Evolutionary conservation across 2,113 vertebrate species (phyloP).

Genomic region (Mirounga angustirostris): DNA sequence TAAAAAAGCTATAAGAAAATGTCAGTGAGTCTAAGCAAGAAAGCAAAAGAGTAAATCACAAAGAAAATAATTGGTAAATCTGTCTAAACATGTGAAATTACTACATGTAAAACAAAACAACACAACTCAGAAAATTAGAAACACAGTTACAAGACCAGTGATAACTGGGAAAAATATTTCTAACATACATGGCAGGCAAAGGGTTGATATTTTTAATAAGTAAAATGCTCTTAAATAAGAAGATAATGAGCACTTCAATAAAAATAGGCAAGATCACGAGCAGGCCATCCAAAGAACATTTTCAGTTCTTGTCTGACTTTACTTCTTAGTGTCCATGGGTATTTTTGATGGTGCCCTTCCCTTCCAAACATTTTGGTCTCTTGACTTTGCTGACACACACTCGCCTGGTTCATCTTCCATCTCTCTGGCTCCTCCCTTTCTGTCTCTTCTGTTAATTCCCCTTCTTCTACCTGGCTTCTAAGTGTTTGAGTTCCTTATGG

Average conservation of each 20-base stretch:
- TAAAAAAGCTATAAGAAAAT: not conserved
- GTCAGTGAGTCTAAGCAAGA: not conserved
- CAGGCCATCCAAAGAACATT: not conserved
- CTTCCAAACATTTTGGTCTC: not conserved
- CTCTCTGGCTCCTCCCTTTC: not conserved
- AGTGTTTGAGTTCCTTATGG: not conserved
- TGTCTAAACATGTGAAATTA: not conserved
- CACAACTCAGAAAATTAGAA: not conserved
- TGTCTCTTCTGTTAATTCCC: not conserved
- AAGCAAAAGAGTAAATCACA: not conserved
- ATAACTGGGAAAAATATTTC: not conserved
- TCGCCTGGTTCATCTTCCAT: not conserved
- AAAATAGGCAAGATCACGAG: not conserved
- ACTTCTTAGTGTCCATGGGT: not conserved
- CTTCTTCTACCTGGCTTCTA: not conserved
- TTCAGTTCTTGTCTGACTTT: not conserved
- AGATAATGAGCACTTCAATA: not conserved
- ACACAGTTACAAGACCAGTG: not conserved
- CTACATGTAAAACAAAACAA: not conserved
- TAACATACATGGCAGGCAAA: not conserved
- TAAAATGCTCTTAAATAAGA: not conserved
- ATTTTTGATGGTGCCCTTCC: not conserved
- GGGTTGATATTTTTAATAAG: not conserved
- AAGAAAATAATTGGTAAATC: not conserved
- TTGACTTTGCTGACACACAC: not conserved